Base-by-base conservation (phyloP, 2,797 vertebrate species). In the Taeniopygia guttata region DNA sequence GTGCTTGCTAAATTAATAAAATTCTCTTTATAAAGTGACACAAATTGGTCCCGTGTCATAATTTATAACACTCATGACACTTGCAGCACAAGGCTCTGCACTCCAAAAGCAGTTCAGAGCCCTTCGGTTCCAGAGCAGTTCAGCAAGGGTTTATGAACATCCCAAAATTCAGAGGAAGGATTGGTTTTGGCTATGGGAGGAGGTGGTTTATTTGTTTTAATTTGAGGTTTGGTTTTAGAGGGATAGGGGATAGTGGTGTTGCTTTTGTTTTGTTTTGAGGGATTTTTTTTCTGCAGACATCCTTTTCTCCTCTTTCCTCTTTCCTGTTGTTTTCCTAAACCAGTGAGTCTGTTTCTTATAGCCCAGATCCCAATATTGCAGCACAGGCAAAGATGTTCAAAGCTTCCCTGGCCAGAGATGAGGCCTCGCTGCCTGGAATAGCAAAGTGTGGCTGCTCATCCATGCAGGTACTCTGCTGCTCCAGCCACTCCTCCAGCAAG, bases 401-500 rank as follows among this genome's bases (percentile, higher is more conserved):
- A 93, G 38, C 40, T 70, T 43, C 69, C 8, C n/a, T 30, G 30
- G 25, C 27, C 54, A 32, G 38, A 51, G 36, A 67, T 66, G 84
- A 84, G 40, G 23, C 19, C 52, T 72, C 21, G 1, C 15, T 93
- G 51, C 38, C 58, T 87, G 88, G 40, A 90, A 66, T 4, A 74
- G 77, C 90, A 66, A 38, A 96, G 95, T 72, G 86, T 15, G 89
- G 68, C 81, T 66, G 64, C 49, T 94, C 87, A 82, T 84, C 58
- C 18, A 13, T 18, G 63, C 55, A 48, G 70, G 40, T 59, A 67
- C 96, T 87, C 82, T 16, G 67, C 27, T 32, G 42, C 95, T 84
- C 72, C 83, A 80, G 29, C 29, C 59, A 27, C 62, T 48, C 58
- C 54, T 86, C 67, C 77, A 23, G 52, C 84, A 90, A 85, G 48